Evolutionary conservation across 2,113 vertebrate species (phyloP), one percentile per base, ranked within the genome.

Genomic region (Mirza zaza): DNA sequence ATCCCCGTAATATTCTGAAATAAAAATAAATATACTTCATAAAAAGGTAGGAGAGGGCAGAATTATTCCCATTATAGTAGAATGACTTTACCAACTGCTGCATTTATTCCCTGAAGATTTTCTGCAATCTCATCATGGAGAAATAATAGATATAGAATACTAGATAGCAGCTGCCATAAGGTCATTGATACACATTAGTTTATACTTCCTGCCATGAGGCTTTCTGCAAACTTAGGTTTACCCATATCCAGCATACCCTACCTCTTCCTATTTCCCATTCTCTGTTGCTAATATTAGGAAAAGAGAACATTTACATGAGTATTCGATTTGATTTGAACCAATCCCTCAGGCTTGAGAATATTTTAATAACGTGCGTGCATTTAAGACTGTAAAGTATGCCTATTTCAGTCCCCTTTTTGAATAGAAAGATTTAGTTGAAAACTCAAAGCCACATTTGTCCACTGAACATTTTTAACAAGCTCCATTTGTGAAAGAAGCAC

Each of bases 401-500:
- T 34, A 50, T 75, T 86, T 87, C 14, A 45, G 70, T 23, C 17
- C 32, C 61, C 39, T 68, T 87, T 90, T 87, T 77, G 25, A 77
- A 92, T 11, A 85, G 36, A 76, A 94, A 84, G 68, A 88, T 84
- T 83, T 88, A 45, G 94, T 90, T 92, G 68, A 84, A 87, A 92
- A 86, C 3, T 45, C 29, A 91, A 82, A 96, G 75, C 63, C 83
- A 93, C 32, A 65, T 93, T 97, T 96, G 67, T 71, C 36, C 57
- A 70, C 87, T 85, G 70, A 23, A 65, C 63, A 29, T 42, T 67
- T 95, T 50, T 86, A 34, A 83, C 93, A 91, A 96, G 84, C 67
- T 92, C 90, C 63, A 3, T 96, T 84, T 94, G 90, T 94, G 42
- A 91, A 97, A 91, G 81, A 18, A 81, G 45, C 76, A 90, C 10